Base-by-base conservation (phyloP, 1,140 invertebrate genomes). In the Limonius californicus region DNA sequence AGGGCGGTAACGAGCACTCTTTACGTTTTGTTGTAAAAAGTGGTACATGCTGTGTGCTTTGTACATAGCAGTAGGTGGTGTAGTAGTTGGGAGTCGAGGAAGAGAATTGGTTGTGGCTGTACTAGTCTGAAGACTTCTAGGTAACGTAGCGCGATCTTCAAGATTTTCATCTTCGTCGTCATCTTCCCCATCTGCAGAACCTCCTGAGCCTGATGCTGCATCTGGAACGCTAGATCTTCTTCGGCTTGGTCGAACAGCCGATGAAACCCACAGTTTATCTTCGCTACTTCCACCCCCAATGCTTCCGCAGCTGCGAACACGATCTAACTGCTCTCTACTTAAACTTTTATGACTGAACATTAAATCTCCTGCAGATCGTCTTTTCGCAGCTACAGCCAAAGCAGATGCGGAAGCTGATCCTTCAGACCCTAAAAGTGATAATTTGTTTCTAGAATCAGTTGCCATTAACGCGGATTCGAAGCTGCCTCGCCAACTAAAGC, bases 401-500 rank as follows among this genome's bases (percentile, higher is more conserved):
- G 85, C 84, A 65, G 83, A 84, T 23, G 82, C 83, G 68, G 83
- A 85, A 23, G 82, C 80, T 64, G 83, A 84, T 42, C 79, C 81
- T 72, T 90, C 89, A 42, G 83, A 83, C 16, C 88, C 86, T 19
- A 86, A 77, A 43, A 89, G 79, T 50, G 88, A 87, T 21, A 91
- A 76, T 65, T 88, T 89, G 11, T 88, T 90, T 57, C 90, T 81
- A 1, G 89, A 91, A 72, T 93, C 91, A 30, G 86, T 87, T 11
- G 89, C 89, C 74, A 93, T 85, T 30, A 94, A 76, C 8, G 91
- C 90, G 2, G 90, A 92, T 72, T 94, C 92, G 77, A 94, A 94
- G 76, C 91, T 93, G 56, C 91, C 91, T 61, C 91, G 82, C 91
- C 92, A 94, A 59, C 90, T 92, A 77, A 93, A 93, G 50, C 91